Base-by-base conservation (phyloP, 2,113 vertebrate genomes). In the Psophia crepitans region DNA sequence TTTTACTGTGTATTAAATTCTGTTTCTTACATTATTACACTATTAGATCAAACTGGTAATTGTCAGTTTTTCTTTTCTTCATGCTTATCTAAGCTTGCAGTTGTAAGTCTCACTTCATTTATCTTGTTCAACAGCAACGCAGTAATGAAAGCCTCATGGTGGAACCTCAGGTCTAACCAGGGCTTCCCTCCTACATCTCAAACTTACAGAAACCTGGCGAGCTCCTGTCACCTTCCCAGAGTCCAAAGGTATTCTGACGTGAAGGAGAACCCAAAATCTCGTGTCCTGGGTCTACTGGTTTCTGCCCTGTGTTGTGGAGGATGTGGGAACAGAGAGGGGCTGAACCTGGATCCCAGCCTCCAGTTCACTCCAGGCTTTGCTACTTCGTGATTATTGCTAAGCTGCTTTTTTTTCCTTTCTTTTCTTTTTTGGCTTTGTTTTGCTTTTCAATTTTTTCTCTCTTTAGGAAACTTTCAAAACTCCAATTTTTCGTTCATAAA, bases 31-130 rank as follows among this genome's bases (percentile, higher is more conserved):
- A 35, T 87, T 94, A 84, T 87, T 88, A 75, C 46, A 48, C 84
- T 78, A 65, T 92, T 90, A 54, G 54, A 93, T 96, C 93, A 83
- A 84, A 90, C 33, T 49, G 61, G 46, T 92, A 96, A 94, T 84
- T 95, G 78, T 84, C 88, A 89, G 44, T 17, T 92, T 91, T 92
- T 76, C 66, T 49, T 90, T 92, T 96, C 81, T 84, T 66, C 39
- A 12, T 84, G 66, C 48, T 95, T 92, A 95, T 96, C 66, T 71
- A 56, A 76, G 46, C 54, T 84, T 82, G 64, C 88, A 46, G 49
- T n/a, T 39, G 9, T 56, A 88, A 87, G 68, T 57, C 74, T 81
- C 75, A 53, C 54, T 90, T 94, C 37, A 53, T 80, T 89, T 91
- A 35, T 71, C 68, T 92, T 71, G 26, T 65, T 69, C 48, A 57